These are phyloP conservation scores for Ganaspis brasiliensis DNA, from an alignment of 2,888 invertebrate species.

Conservation along the genomic window DNA sequence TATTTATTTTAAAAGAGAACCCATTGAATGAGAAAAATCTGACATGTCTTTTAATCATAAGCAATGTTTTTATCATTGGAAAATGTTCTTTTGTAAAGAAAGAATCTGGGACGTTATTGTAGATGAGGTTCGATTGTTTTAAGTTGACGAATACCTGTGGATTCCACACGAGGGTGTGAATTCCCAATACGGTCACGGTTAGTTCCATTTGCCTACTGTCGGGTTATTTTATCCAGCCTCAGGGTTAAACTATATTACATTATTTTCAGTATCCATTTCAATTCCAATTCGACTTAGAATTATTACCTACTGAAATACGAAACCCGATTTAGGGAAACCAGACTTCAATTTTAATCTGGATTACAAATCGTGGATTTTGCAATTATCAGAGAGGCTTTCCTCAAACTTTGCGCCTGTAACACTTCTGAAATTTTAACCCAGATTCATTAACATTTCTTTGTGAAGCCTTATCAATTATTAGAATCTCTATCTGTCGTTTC, in stretches of 20 bases:
- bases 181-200: constrained; percentile 52
- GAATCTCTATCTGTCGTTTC: neutral
- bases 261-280: neutral
- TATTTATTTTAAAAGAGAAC: no score
- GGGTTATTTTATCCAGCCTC: constrained; percentile 28
- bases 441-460: neutral
- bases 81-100: no score
- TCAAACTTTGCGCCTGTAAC: neutral
- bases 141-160: constrained; percentile 41
- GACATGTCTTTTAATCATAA: no score
- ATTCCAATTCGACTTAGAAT: neutral
- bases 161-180: constrained; percentile 47
- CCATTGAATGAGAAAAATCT: no score
- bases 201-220: constrained; percentile 36
- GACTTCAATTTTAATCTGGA: neutral
- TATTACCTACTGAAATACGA: neutral
- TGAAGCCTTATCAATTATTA: neutral
- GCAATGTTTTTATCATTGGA: no score
- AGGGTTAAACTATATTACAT: constrained; percentile 16
- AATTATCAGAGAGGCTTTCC: neutral
- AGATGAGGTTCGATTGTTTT: constrained; percentile 4
- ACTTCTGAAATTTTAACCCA: neutral
- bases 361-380: neutral
- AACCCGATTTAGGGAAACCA: neutral
- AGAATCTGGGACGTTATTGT: constrained; percentile 25